Percentiles rank a stretch among this genome's conserved stretches.
Conservation (phyloP, 2,888 invertebrate species). For the Caenorhabditis becei region DNA sequence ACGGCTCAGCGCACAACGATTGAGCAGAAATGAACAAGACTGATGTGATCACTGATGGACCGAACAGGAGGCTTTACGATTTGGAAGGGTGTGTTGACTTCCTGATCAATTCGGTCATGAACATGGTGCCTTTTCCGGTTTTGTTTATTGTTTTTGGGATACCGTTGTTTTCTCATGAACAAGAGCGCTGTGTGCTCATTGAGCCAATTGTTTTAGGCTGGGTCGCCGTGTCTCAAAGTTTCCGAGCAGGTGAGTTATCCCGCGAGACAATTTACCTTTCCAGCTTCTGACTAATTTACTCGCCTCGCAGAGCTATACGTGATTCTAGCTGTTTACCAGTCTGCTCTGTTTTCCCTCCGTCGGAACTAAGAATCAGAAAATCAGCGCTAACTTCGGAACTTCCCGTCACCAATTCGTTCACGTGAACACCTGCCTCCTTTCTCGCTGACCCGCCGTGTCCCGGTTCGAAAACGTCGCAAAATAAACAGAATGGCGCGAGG, state of each 20-base stretch:
- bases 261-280: background rate
- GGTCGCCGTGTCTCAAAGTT: too few species aligned
- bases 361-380: constrained; percentile 20
- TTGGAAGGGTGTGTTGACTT: constrained; percentile 8
- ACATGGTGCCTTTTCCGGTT: background rate
- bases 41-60: constrained; percentile 8
- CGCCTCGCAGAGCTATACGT: background rate
- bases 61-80: constrained; percentile 20
- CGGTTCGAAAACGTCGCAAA: constrained; percentile 29
- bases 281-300: background rate
- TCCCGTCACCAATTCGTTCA: constrained; percentile 9
- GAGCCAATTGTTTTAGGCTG: background rate
- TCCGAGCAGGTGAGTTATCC: too few species aligned
- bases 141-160: background rate
- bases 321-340: background rate
- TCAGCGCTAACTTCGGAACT: constrained; percentile 8
- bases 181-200: background rate
- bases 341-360: background rate
- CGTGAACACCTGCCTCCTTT: constrained; percentile 23
- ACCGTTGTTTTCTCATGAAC: background rate
- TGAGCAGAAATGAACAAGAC: constrained; percentile 37
- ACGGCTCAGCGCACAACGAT: constrained; percentile 16
- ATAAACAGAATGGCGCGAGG: constrained; percentile 27
- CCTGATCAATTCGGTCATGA: constrained; percentile 2
- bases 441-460: background rate